Evolutionary conservation across 2,797 vertebrate species (phyloP).

Genomic region (Aulostomus chinensis): DNA sequence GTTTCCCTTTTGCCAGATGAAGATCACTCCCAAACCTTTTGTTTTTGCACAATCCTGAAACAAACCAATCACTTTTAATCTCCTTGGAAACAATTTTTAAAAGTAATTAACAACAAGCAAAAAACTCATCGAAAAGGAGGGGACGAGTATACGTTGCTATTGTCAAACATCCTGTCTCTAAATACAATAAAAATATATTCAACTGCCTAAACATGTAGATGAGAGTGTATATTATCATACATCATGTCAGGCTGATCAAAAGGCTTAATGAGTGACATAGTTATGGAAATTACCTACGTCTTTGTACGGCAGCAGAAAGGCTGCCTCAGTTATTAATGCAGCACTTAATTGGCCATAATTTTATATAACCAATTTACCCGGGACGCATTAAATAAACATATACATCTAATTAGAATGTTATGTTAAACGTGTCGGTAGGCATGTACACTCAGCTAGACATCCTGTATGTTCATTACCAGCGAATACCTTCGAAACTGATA

Average conservation of each 20-base stretch:
- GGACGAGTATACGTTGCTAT: neutral
- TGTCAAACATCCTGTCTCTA: conserved; percentile 1
- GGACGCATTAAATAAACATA: conserved; percentile 81
- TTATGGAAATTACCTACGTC: conserved; percentile 74
- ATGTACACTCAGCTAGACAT: conserved; percentile 8
- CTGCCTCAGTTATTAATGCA: conserved; percentile 68
- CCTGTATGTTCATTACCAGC: conserved; percentile 58
- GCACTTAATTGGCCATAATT: conserved; percentile 81
- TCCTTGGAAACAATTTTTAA: too few species aligned
- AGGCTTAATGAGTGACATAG: conserved; percentile 73
- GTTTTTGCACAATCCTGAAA: too few species aligned
- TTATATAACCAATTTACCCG: conserved; percentile 81
- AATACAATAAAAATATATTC: conserved; percentile 48
- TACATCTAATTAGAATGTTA: conserved; percentile 80
- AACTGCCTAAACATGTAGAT: conserved; percentile 46
- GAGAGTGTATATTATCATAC: conserved; percentile 56
- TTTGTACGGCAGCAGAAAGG: conserved; percentile 50
- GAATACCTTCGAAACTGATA: conserved; percentile 60
- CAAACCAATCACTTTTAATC: too few species aligned
- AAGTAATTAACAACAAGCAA: too few species aligned
- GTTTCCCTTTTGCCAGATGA: too few species aligned
- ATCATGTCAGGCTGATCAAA: conserved; percentile 68
- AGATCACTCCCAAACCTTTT: too few species aligned
- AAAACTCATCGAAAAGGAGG: too few species aligned
- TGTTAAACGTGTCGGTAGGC: conserved; percentile 68